Base-by-base conservation (phyloP, 2,797 vertebrate genomes). In the Psittacula derbiana region DNA sequence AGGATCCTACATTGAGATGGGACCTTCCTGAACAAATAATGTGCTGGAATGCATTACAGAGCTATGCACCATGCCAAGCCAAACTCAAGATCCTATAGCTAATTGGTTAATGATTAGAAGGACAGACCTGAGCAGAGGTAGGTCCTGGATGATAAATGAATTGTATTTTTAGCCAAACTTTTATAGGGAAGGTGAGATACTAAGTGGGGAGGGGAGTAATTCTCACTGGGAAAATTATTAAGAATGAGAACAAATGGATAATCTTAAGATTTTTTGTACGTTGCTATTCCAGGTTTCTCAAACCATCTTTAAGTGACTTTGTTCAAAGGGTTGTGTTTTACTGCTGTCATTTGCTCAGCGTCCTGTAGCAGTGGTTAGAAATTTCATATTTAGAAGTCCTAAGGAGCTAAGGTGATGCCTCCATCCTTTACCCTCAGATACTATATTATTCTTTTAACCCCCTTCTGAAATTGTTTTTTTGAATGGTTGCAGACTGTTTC, bases 401-500 rank as follows among this genome's bases (percentile, higher is more conserved):
- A 36, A 64, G 52, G 17, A 82, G 12, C 67, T 89, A 27, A 3
- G 4, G 19, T 79, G 71, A 16, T 1, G 2, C 27, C 14, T 86
- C n/a, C 8, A 31, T 24, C 25, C 24, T 88, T 80, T 47, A 62
- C 24, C 20, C n/a, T 81, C 62, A 43, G 58, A 40, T 61, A 33
- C 14, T 65, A 1, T 36, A 23, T 36, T 66, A 19, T 47, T 87
- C 23, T 72, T 94, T 69, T 72, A 90, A 80, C 84, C 30, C 5
- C 6, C 58, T 95, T 92, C 46, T 95, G 72, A 92, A 86, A 70
- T 24, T 30, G 12, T 38, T 88, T 81, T 58, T 66, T 79, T 88
- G 23, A 64, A 86, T 67, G 16, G 20, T 47, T 95, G 25, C 43
- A 44, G 33, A 11, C 33, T 83, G 11, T 80, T 85, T 61, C 20